Evolutionary conservation across 2,797 vertebrate genomes (phyloP).

Genomic region (Lithobates sylvaticus): DNA sequence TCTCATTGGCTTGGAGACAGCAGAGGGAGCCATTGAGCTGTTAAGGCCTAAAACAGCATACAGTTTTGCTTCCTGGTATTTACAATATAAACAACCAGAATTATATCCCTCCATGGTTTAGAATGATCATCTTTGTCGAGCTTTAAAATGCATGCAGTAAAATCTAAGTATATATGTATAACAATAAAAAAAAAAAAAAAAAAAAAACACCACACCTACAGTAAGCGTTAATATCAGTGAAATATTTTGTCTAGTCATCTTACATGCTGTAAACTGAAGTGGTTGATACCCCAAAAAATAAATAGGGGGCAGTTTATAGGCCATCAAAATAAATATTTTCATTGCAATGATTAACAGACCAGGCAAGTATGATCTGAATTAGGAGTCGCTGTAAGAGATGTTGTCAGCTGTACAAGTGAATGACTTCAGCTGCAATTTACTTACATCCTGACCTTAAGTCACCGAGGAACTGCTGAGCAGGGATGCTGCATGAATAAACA

Average conservation of each 20-base stretch:
- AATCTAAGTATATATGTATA: too few species aligned
- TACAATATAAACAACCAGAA: too few species aligned
- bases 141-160: too few species aligned
- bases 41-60: too few species aligned
- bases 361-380: conserved; percentile 4
- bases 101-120: too few species aligned
- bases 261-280: neutral
- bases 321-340: neutral
- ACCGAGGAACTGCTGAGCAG: conserved; percentile 35
- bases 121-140: too few species aligned
- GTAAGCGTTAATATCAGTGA: too few species aligned
- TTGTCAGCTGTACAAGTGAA: conserved; percentile 40
- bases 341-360: neutral
- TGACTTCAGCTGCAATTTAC: conserved; percentile 35
- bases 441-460: conserved; percentile 42
- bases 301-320: neutral
- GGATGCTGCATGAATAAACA: conserved; percentile 34
- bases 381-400: conserved; percentile 21
- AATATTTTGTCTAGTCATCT: neutral
- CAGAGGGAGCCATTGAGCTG: too few species aligned
- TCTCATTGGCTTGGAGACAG: too few species aligned
- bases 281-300: neutral
- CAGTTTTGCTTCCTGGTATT: too few species aligned
- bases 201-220: neutral
- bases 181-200: too few species aligned